These are phyloP conservation scores for Spialia ferax DNA, from an alignment of 2,888 invertebrate genomes.

Conservation along the genomic window DNA sequence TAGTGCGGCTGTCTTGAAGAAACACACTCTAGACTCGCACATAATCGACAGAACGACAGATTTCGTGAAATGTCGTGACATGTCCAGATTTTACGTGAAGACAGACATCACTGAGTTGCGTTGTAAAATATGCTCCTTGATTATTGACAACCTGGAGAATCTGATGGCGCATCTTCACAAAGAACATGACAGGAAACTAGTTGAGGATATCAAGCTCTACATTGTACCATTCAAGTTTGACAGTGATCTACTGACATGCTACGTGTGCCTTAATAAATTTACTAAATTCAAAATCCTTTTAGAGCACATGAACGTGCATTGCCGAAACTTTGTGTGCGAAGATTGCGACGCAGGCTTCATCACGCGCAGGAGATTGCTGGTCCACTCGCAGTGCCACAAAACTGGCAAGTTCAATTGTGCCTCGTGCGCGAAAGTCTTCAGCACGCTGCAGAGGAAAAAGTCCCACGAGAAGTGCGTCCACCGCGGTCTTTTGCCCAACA, in stretches of 20 bases:
- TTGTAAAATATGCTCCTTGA: constrained; percentile 41
- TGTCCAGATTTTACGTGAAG: constrained; percentile 52
- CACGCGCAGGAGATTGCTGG: constrained; percentile 57
- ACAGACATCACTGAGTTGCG: constrained; percentile 55
- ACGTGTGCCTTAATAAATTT: constrained; percentile 50
- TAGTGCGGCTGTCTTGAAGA: constrained; percentile 54
- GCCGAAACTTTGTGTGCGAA: constrained; percentile 66
- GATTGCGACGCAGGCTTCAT: constrained; percentile 68
- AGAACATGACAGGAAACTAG: constrained; percentile 46
- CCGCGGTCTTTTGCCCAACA: neutral
- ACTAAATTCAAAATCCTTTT: constrained; percentile 57
- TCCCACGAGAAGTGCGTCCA: constrained; percentile 64
- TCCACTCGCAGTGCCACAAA: constrained; percentile 63
- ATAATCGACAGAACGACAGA: constrained; percentile 42
- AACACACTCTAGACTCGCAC: constrained; percentile 52
- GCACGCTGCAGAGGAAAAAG: constrained; percentile 71
- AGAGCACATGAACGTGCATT: constrained; percentile 71
- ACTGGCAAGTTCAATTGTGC: constrained; percentile 63
- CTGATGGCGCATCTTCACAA: constrained; percentile 10
- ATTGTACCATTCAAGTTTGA: constrained; percentile 58
- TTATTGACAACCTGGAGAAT: constrained; percentile 32
- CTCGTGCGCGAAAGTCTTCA: constrained; percentile 75
- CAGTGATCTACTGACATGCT: constrained; percentile 43
- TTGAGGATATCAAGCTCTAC: constrained; percentile 49
- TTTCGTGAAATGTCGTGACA: constrained; percentile 55